Conservation (phyloP, 92 coral and sea anemone genomes). For the Siderastrea siderea region DNA sequence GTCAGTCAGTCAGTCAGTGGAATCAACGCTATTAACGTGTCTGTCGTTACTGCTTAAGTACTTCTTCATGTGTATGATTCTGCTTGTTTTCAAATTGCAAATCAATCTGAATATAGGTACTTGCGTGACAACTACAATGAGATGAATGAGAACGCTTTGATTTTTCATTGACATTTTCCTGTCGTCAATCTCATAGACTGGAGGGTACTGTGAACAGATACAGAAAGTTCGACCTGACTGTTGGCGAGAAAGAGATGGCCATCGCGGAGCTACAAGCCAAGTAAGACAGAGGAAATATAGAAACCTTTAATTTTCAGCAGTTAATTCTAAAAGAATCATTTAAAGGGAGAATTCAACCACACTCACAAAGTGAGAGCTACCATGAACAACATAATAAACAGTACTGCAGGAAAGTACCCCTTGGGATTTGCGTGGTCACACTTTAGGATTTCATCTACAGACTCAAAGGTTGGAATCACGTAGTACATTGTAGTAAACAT, state of each 20-base stretch:
- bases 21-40: too few species aligned
- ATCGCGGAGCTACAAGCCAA: slow-evolving; percentile 93
- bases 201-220: slow-evolving; percentile 92
- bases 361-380: background rate
- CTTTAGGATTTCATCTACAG: background rate
- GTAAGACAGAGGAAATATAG: slow-evolving; percentile 48
- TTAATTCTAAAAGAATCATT: too few species aligned
- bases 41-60: too few species aligned
- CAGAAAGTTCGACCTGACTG: slow-evolving; percentile 86
- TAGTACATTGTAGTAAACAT: too few species aligned
- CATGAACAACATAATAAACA: background rate
- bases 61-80: too few species aligned
- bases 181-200: slow-evolving; percentile 50
- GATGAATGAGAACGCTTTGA: background rate
- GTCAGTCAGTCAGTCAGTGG: too few species aligned
- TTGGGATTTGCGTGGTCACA: too few species aligned
- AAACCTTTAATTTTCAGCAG: background rate
- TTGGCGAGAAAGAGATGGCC: slow-evolving; percentile 91
- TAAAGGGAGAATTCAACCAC: background rate
- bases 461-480: too few species aligned
- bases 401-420: background rate
- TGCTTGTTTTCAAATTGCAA: too few species aligned
- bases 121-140: too few species aligned
- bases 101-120: too few species aligned
- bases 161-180: background rate